A percentile compares a stretch with the other conserved stretches of the same genome.
These are phyloP conservation scores for Eristalis intricaria DNA, from an alignment of 2,888 invertebrate genomes.

Conservation along the genomic window DNA sequence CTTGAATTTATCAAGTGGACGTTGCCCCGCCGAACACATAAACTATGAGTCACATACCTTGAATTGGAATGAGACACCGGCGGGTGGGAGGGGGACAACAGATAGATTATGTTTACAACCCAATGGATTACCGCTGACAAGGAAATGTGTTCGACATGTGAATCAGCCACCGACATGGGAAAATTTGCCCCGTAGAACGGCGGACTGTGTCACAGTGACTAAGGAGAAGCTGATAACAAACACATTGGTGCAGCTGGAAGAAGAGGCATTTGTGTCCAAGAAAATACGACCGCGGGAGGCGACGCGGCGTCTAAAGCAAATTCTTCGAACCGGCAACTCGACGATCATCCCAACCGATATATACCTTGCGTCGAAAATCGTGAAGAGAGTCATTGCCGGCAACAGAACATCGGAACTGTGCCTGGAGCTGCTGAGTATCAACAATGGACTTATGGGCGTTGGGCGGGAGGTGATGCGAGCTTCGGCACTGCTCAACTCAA, in stretches of 20 bases:
- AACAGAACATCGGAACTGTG: slow-evolving; percentile 64
- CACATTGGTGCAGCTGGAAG: slow-evolving; percentile 73
- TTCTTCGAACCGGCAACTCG: slow-evolving; percentile 42
- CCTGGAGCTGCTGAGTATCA: slow-evolving; percentile 76
- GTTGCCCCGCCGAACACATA: not conserved
- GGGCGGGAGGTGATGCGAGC: slow-evolving; percentile 77
- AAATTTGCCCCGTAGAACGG: slow-evolving; percentile 75
- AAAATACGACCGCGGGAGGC: slow-evolving; percentile 1
- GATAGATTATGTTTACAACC: slow-evolving; percentile 82
- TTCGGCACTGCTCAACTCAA: slow-evolving; percentile 84
- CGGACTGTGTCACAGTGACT: slow-evolving; percentile 74
- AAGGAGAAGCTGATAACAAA: slow-evolving; percentile 73
- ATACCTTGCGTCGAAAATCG: slow-evolving; percentile 81
- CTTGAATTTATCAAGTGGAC: not conserved
- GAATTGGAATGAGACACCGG: not conserved
- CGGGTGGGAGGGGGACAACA: not conserved
- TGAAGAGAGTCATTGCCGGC: slow-evolving; percentile 73
- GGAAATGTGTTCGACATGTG: slow-evolving; percentile 84
- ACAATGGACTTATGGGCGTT: slow-evolving; percentile 83
- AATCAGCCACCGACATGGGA: slow-evolving; percentile 83
- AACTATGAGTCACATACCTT: not conserved
- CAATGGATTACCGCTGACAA: slow-evolving; percentile 84
- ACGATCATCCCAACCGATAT: slow-evolving; percentile 84
- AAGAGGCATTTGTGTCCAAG: slow-evolving; percentile 43
- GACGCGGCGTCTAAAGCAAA: slow-evolving; percentile 31